Evolutionary conservation across 2,113 vertebrate species (phyloP), one percentile per base, ranked within the genome.

Genomic region (Diadophis punctatus): DNA sequence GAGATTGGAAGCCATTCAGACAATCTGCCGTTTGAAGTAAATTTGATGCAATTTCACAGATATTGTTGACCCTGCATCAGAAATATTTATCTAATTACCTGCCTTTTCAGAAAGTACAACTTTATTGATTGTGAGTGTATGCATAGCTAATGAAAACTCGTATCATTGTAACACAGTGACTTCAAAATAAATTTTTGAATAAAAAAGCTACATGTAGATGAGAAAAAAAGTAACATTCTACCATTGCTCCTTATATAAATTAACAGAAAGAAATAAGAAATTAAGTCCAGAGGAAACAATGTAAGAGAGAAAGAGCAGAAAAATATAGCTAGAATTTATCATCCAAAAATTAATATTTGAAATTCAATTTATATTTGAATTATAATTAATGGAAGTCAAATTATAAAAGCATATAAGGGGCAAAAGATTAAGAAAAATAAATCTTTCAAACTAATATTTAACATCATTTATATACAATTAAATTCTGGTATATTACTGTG

Each of bases 21-120:
- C 96, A 96, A 97, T 97, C 97, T 98, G 98, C 98, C 98, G 98
- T 97, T 97, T 74, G 96, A 97, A 98, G 97, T 94, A 95, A 97
- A 98, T 98, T 98, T 98, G 98, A 98, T 99, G 98, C 97, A 98
- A 98, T 98, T 97, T 96, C 97, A 88, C 94, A 95, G 93, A 90
- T 60, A 96, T 95, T 96, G 97, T 97, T 96, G 95, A 94, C 93
- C 91, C 55, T 93, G 56, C 39, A 91, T 95, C 94, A 96, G 88
- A 95, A 95, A 97, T 96, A 97, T 97, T 97, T 97, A 97, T 97
- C 97, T 97, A 96, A 53, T 97, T 97, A 96, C 94, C 93, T 96
- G 87, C 93, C 95, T 94, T 80, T 43, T 95, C 43, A 96, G 96
- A 96, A 97, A 95, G 96, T 95, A 94, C 95, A 94, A 93, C 95